Base-by-base conservation (phyloP, 2,888 invertebrate species). In the Trachelus tabidus region DNA sequence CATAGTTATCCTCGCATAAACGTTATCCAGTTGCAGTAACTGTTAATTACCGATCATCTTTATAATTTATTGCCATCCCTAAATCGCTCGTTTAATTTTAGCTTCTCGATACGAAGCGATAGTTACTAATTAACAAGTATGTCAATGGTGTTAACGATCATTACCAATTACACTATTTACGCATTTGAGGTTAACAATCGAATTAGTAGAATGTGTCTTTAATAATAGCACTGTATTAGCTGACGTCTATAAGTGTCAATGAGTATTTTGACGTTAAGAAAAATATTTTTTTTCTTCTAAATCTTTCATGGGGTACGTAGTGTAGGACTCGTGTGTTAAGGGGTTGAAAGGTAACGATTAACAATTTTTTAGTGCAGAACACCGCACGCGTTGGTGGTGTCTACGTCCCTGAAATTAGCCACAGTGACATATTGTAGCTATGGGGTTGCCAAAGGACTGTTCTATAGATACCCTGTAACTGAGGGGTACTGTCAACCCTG, bases 341-440 rank as follows among this genome's bases (percentile, higher is more conserved):
- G 79, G 76, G 76, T 76, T 76, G 71, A 35, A 34, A 69, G 77
- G 79, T 81, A 77, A 80, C 35, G 74, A 74, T 30, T 34, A 34
- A 34, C 35, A 74, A 35, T 74, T 74, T 74, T 74, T 74, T 30
- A 34, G 23, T 30, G 12, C 74, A 30, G 33, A 33, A 34, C 74
- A 34, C 35, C 84, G 84, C 77, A 71, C 71, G 71, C 71, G 71
- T 71, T 56, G 56, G 31, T 31, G 33, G 71, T 34, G 71, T 71
- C 84, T 83, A 76, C 81, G 80, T 83, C 90, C 91, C 90, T 89
- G 86, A 91, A 91, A 91, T 91, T 91, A 91, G 91, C 91, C 91
- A 88, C 91, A 90, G 87, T 90, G 90, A 91, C 91, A 90, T 90
- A 89, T 89, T 89, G 90, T 87, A 86, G 85, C 82, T 81, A 79